phyloP scores from a whole-genome alignment of 2,888 invertebrate genomes.

The Subacronicta megacephala region DNA sequence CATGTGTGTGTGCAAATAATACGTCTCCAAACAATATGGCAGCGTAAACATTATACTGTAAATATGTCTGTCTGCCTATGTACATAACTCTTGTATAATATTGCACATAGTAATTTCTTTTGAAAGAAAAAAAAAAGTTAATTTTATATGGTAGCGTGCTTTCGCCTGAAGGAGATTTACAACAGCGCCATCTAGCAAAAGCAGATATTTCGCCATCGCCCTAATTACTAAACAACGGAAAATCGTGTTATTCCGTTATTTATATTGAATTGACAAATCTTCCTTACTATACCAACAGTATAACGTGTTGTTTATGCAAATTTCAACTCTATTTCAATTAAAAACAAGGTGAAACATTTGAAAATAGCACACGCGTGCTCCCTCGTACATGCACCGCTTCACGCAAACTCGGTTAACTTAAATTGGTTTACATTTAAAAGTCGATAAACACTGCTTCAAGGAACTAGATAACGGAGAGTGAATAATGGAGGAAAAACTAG shows the following conservation, averaged over 20 bases:
- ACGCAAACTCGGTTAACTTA: constrained; percentile 56
- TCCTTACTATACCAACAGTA: constrained; percentile 13
- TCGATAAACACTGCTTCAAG: constrained; percentile 51
- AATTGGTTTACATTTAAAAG: constrained; percentile 61
- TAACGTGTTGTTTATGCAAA: constrained; percentile 29
- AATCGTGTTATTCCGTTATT: not conserved
- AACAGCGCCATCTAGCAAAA: too few relatives aligned
- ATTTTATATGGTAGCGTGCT: too few relatives aligned
- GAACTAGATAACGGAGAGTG: constrained; percentile 42
- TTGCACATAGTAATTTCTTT: too few relatives aligned
- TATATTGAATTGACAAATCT: constrained; percentile 20
- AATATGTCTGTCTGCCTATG: too few relatives aligned
- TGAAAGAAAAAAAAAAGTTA: too few relatives aligned
- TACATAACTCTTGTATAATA: too few relatives aligned
- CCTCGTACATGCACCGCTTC: constrained; percentile 44
- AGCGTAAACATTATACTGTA: constrained; percentile 45
- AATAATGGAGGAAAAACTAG: constrained; percentile 46
- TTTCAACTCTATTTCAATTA: constrained; percentile 28
- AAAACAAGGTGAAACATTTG: constrained; percentile 40
- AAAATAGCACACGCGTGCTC: constrained; percentile 41
- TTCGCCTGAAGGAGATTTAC: too few relatives aligned
- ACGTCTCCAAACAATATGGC: constrained; percentile 46
- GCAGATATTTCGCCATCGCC: too few relatives aligned
- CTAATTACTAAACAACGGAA: too few relatives aligned
- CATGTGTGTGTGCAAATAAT: constrained; percentile 46